A percentile compares a stretch with the other conserved stretches of the same genome.
Evolutionary conservation across 1,140 invertebrate species (phyloP).

Genomic region (Arctopsyche grandis): DNA sequence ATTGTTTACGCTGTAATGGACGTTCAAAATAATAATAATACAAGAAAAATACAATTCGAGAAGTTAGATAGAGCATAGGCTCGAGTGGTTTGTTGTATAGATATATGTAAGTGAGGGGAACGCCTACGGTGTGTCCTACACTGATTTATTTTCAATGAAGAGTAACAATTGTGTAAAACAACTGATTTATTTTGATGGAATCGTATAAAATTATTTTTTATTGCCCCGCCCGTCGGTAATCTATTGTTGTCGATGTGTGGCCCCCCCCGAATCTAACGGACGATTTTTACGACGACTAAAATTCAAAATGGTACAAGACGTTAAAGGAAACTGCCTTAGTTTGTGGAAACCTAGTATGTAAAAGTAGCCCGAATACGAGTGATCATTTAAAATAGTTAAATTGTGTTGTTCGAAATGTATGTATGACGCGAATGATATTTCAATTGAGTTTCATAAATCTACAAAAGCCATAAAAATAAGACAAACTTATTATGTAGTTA

Average conservation of each 20-base stretch:
- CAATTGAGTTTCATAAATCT: no score
- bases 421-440: no score
- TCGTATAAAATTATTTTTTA: conserved; percentile 36
- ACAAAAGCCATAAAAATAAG: no score
- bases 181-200: conserved; percentile 35
- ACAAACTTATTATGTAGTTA: no score
- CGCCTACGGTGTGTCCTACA: conserved; percentile 27
- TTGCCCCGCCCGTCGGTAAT: conserved; percentile 1
- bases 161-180: conserved; percentile 36
- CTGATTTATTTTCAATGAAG: conserved; percentile 38
- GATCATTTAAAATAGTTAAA: no score
- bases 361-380: no score
- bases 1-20: conserved; percentile 18
- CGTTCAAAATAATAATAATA: background rate
- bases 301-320: background rate
- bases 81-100: no score
- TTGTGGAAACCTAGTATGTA: no score
- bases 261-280: conserved; percentile 13
- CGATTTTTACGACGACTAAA: conserved; percentile 23
- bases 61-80: no score
- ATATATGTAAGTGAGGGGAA: background rate
- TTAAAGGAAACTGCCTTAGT: no score
- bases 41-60: background rate
- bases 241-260: conserved; percentile 28
- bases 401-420: no score